Conservation (phyloP, 2,113 vertebrate species). For the Scomber japonicus region DNA sequence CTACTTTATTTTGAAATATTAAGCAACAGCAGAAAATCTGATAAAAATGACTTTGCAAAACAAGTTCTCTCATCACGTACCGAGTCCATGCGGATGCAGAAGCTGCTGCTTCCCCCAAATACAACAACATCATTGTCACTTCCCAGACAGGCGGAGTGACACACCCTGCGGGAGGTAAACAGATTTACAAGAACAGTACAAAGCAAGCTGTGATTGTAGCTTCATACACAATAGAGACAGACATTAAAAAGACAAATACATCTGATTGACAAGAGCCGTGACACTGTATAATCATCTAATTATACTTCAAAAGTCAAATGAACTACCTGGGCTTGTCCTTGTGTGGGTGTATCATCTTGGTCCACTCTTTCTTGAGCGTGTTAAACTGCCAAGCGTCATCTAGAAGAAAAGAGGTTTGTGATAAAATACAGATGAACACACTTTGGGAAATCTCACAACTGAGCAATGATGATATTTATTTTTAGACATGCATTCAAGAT, state of each 20-base stretch:
- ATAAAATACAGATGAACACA: no score
- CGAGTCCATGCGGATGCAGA: conserved; percentile 89
- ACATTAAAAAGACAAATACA: no score
- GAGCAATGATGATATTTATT: no score
- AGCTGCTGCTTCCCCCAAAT: conserved; percentile 94
- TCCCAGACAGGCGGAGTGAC: conserved; percentile 93
- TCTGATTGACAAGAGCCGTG: no score
- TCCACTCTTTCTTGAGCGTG: conserved; percentile 88
- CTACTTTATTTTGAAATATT: no score
- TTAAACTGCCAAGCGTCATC: conserved; percentile 95
- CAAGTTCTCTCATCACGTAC: conserved; percentile 79
- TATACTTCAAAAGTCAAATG: neutral
- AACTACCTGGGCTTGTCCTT: conserved; percentile 92
- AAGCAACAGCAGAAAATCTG: no score
- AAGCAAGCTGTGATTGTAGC: no score
- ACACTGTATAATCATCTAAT: no score
- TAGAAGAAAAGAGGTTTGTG: conserved; percentile 20
- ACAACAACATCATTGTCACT: conserved; percentile 93
- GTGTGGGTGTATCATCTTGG: conserved; percentile 86
- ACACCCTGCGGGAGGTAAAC: conserved; percentile 82
- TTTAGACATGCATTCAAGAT: no score
- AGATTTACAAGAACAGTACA: neutral
- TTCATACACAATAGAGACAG: no score
- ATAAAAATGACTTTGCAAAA: neutral
- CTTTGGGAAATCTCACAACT: no score